Conservation (phyloP, 2,888 invertebrate genomes). For the Sceliomorpha sp. region DNA sequence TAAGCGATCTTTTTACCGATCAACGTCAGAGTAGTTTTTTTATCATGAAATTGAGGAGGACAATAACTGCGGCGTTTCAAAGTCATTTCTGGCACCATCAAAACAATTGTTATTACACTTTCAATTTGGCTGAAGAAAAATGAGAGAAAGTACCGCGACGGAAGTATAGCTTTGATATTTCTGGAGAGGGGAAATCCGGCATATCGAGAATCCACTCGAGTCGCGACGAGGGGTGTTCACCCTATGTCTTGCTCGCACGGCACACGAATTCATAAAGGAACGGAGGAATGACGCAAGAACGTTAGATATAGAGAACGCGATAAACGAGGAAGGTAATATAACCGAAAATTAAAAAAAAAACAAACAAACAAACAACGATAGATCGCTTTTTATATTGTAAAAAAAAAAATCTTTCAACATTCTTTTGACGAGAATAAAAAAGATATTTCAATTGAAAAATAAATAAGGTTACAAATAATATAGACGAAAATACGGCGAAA, state of each 20-base stretch:
- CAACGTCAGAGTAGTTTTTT: too few relatives aligned
- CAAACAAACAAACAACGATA: too few relatives aligned
- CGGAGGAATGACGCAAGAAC: conserved; percentile 17
- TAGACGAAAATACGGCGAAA: too few relatives aligned
- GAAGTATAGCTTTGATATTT: conserved; percentile 39
- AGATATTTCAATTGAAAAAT: too few relatives aligned
- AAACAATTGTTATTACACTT: neutral
- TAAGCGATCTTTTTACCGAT: neutral
- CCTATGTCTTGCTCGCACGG: conserved; percentile 41
- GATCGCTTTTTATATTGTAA: too few relatives aligned
- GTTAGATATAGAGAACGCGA: conserved; percentile 19
- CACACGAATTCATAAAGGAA: conserved; percentile 53
- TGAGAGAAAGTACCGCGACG: conserved; percentile 29
- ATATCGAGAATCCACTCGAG: conserved; percentile 57
- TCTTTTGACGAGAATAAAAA: too few relatives aligned
- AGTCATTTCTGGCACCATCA: too few relatives aligned
- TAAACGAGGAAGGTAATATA: conserved; percentile 13
- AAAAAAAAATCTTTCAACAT: too few relatives aligned
- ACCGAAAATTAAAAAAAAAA: too few relatives aligned
- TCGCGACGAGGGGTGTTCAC: conserved; percentile 45
- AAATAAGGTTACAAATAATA: too few relatives aligned
- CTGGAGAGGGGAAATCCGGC: conserved; percentile 52
- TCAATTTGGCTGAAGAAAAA: conserved; percentile 18
- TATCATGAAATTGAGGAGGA: too few relatives aligned
- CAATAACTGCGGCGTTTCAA: too few relatives aligned